A percentile compares a stretch with the other conserved stretches of the same genome.
Evolutionary conservation across 2,113 vertebrate genomes (phyloP).

Genomic region (Hydropotes inermis): DNA sequence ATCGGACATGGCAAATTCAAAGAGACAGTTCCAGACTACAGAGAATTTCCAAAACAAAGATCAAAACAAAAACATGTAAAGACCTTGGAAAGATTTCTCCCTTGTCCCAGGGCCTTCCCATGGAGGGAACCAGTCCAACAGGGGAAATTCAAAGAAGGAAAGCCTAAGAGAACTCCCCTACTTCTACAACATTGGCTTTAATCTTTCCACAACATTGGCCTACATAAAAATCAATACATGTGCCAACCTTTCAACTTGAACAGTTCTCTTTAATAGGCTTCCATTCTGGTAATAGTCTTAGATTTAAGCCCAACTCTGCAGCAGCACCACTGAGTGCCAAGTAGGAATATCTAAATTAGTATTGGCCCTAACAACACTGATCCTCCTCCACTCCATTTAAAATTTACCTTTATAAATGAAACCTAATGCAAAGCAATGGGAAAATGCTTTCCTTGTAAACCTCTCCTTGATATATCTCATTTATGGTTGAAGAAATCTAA

Average conservation of each 20-base stretch:
- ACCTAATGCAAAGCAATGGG: not conserved
- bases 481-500: slow-evolving; percentile 57
- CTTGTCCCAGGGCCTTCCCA: not conserved
- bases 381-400: not conserved
- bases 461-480: not conserved
- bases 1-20: slow-evolving; percentile 18
- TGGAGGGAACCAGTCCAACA: not conserved
- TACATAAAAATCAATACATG: slow-evolving; percentile 55
- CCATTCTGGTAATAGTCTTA: slow-evolving; percentile 14
- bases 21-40: not conserved
- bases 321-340: slow-evolving; percentile 1
- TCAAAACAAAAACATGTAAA: not conserved
- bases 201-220: slow-evolving; percentile 8
- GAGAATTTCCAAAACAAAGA: slow-evolving; percentile 31
- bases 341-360: slow-evolving; percentile 34
- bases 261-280: slow-evolving; percentile 47
- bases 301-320: slow-evolving; percentile 36
- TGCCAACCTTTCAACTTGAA: slow-evolving; percentile 27
- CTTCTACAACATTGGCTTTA: slow-evolving; percentile 36
- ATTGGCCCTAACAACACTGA: not conserved
- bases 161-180: not conserved
- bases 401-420: slow-evolving; percentile 46
- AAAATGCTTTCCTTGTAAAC: slow-evolving; percentile 41
- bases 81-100: slow-evolving; percentile 10
- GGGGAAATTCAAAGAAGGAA: not conserved